These are phyloP conservation scores for Papilio helenus DNA, from an alignment of 1,140 invertebrate genomes.

Conservation along the genomic window DNA sequence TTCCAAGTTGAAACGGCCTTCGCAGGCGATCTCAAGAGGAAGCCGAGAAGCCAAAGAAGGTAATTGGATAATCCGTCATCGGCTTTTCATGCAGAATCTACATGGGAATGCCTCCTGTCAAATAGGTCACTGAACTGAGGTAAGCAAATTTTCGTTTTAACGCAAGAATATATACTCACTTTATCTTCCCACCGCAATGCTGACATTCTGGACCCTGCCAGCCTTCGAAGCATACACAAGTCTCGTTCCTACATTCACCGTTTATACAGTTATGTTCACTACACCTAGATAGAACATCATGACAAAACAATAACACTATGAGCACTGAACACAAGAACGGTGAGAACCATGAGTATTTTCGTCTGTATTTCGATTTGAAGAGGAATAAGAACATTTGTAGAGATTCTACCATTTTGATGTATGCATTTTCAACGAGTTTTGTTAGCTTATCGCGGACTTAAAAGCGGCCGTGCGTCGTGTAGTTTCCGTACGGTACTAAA, in stretches of 20 bases:
- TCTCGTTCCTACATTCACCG: constrained; percentile 90
- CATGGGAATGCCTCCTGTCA: constrained; percentile 63
- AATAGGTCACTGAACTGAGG: constrained; percentile 76
- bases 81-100: constrained; percentile 72
- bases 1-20: constrained; percentile 59
- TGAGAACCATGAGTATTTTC: constrained; percentile 85
- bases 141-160: constrained; percentile 44
- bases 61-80: constrained; percentile 78
- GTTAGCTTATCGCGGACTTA: constrained; percentile 71
- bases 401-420: constrained; percentile 89
- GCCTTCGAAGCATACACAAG: constrained; percentile 93
- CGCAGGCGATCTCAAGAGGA: constrained; percentile 52
- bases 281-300: constrained; percentile 81
- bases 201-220: constrained; percentile 95
- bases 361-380: constrained; percentile 92
- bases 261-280: constrained; percentile 79
- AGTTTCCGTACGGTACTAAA: constrained; percentile 79
- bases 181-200: constrained; percentile 95
- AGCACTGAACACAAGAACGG: constrained; percentile 81
- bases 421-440: constrained; percentile 82
- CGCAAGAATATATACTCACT: constrained; percentile 84
- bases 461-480: constrained; percentile 75
- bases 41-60: constrained; percentile 75
- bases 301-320: constrained; percentile 82
- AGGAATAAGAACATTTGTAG: constrained; percentile 93